phyloP scores from a whole-genome alignment of 2,113 vertebrate species.

The Chloropsis hardwickii region DNA sequence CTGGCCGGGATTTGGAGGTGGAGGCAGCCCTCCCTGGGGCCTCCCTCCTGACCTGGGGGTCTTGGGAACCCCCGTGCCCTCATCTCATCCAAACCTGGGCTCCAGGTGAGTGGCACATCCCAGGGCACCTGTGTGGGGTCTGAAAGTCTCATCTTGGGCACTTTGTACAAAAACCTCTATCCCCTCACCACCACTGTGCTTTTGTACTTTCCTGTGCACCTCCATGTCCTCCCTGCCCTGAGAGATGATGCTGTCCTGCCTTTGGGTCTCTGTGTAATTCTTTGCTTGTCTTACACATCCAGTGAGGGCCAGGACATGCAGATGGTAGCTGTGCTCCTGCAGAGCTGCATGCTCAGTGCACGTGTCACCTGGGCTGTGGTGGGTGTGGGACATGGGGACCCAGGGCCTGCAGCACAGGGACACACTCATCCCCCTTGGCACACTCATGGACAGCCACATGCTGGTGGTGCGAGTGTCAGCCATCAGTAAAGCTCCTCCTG shows the following conservation, averaged over 20 bases:
- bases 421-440: accelerated
- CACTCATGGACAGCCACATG: neutral
- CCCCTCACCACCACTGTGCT: accelerated
- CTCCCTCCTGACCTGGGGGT: neutral
- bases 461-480: neutral
- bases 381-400: neutral
- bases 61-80: neutral
- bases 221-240: neutral
- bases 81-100: accelerated
- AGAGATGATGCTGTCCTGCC: neutral
- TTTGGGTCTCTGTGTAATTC: neutral
- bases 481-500: neutral
- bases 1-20: accelerated
- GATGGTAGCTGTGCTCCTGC: neutral
- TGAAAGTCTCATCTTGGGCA: neutral
- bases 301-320: accelerated
- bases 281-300: accelerated
- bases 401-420: neutral
- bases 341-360: accelerated
- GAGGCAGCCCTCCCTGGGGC: accelerated
- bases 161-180: neutral
- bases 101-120: neutral
- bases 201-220: neutral
- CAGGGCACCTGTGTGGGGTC: neutral
- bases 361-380: too few species aligned